Percentiles rank a stretch among this genome's conserved stretches.
Evolutionary conservation across 2,888 invertebrate genomes (phyloP).

Genomic region (Tenthredo amoena): DNA sequence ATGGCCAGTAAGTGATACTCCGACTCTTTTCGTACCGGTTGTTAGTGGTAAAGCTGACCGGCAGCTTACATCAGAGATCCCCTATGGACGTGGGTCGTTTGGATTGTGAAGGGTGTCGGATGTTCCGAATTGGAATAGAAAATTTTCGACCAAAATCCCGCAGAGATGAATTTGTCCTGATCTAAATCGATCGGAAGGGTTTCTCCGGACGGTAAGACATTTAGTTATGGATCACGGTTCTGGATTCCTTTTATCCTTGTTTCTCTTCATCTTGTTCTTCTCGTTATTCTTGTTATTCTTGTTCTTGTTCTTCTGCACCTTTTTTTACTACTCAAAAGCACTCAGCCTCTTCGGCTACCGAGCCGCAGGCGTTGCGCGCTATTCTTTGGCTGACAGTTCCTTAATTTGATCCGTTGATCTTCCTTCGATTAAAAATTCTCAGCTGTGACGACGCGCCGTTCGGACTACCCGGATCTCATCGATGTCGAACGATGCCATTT

Average conservation of each 20-base stretch:
- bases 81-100: not conserved
- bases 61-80: not conserved
- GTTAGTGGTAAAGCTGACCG: conserved; percentile 23
- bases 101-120: not conserved
- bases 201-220: not conserved
- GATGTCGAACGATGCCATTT: not conserved
- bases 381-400: conserved; percentile 49
- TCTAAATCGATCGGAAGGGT: not conserved
- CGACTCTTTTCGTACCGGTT: conserved; percentile 45
- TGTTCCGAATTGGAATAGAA: not conserved
- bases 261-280: not conserved
- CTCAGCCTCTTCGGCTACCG: conserved; percentile 43
- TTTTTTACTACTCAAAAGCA: conserved; percentile 38
- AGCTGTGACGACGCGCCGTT: not conserved
- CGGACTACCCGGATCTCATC: conserved; percentile 17
- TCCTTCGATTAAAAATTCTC: conserved; percentile 47
- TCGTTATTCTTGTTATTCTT: not conserved
- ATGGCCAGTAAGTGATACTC: conserved; percentile 49
- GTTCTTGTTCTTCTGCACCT: conserved; percentile 14
- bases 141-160: not conserved
- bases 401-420: conserved; percentile 54
- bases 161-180: not conserved
- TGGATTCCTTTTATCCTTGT: conserved; percentile 5
- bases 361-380: conserved; percentile 49
- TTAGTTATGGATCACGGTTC: conserved; percentile 18